Percentiles rank a stretch among this genome's conserved stretches.
phyloP scores from a whole-genome alignment of 92 coral and sea anemone genomes.

The Bergia puertoricense region DNA sequence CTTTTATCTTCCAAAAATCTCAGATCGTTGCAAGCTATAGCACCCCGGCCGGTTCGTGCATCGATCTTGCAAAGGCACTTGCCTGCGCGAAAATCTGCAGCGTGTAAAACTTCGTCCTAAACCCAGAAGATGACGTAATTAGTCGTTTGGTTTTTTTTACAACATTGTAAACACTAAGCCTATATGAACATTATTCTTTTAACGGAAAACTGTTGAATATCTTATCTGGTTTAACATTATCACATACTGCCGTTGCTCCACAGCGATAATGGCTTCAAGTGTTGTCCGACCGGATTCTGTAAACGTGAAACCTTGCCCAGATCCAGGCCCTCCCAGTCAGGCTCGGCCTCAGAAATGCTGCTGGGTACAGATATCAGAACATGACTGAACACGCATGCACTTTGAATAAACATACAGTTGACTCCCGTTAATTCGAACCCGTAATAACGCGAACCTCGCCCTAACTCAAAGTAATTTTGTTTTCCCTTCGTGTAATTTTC shows the following conservation, averaged over 20 bases:
- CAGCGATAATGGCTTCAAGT: not conserved
- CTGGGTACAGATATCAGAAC: constrained; percentile 25
- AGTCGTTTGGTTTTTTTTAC: no score
- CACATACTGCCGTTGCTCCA: not conserved
- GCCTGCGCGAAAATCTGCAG: no score
- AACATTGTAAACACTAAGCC: not conserved
- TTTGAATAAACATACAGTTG: not conserved
- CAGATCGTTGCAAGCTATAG: no score
- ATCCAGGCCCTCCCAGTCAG: constrained; percentile 50
- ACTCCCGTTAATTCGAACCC: no score
- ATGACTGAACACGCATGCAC: not conserved
- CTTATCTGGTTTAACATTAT: not conserved
- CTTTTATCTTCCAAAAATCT: no score
- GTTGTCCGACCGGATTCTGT: not conserved
- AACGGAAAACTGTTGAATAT: not conserved
- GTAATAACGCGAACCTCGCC: no score
- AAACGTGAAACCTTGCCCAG: constrained; percentile 31
- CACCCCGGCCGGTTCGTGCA: no score
- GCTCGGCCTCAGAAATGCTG: constrained; percentile 66
- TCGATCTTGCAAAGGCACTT: no score
- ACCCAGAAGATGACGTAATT: no score
- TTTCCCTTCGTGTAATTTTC: no score
- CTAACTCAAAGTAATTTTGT: no score
- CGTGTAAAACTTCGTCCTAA: no score
- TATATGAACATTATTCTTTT: not conserved